Evolutionary conservation across 2,888 invertebrate species (phyloP).

Genomic region (Diogma glabrata): DNA sequence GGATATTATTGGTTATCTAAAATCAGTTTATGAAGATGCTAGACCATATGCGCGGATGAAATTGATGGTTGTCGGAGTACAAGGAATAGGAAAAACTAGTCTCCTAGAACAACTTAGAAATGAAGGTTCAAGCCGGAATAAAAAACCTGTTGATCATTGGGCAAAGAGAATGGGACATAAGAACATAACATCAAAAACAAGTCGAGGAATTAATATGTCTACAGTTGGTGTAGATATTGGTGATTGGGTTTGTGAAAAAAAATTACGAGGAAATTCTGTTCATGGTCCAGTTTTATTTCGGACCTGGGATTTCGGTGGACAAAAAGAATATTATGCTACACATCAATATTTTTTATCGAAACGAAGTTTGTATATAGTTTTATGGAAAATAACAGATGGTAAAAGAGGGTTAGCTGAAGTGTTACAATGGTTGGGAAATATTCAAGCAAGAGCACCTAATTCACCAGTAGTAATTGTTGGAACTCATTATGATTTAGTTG

Average conservation of each 20-base stretch:
- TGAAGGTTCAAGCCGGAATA: slow-evolving; percentile 64
- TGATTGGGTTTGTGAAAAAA: slow-evolving; percentile 85
- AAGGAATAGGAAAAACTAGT: slow-evolving; percentile 81
- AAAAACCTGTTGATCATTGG: slow-evolving; percentile 63
- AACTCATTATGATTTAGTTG: slow-evolving; percentile 84
- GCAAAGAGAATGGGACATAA: slow-evolving; percentile 90
- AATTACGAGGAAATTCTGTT: slow-evolving; percentile 57
- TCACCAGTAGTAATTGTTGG: slow-evolving; percentile 94
- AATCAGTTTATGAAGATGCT: slow-evolving; percentile 79
- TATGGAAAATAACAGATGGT: slow-evolving; percentile 92
- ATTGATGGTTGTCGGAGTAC: slow-evolving; percentile 89
- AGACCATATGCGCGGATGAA: slow-evolving; percentile 91
- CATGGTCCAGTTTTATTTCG: slow-evolving; percentile 80
- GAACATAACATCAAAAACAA: slow-evolving; percentile 60
- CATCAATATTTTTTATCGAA: slow-evolving; percentile 97
- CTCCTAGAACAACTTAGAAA: slow-evolving; percentile 76
- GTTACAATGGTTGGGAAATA: slow-evolving; percentile 91
- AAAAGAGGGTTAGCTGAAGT: slow-evolving; percentile 81
- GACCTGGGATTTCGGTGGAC: slow-evolving; percentile 99
- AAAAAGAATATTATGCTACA: slow-evolving; percentile 95
- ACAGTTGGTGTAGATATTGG: slow-evolving; percentile 98
- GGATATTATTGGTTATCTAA: slow-evolving; percentile 83
- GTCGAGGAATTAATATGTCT: slow-evolving; percentile 72
- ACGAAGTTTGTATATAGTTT: slow-evolving; percentile 85
- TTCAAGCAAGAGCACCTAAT: slow-evolving; percentile 88